Evolutionary conservation across 2,888 invertebrate genomes (phyloP), one percentile per base, ranked within the genome.

Genomic region (Muscina levida): DNA sequence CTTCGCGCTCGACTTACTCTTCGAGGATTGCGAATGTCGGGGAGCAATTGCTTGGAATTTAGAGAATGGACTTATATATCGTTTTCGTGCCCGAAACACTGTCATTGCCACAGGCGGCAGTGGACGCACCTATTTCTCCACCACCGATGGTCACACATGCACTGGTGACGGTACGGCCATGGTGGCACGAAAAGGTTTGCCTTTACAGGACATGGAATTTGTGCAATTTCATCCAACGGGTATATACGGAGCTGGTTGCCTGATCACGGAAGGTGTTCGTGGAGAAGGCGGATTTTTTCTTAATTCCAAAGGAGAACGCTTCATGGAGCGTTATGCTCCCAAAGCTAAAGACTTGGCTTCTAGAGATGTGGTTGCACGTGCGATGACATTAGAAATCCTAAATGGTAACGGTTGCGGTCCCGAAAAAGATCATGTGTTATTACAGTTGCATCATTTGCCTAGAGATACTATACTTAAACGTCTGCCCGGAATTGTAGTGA

Each of bases 211-310:
- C 91, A 94, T 99, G 93, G 99, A 99, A 92, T 99, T 99, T 89
- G 95, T 99, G 67, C 99, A 99, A 92, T 99, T 99, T 91, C 99
- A 99, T 90, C 99, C 99, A 0, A 99, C 99, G 67, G 97, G 96
- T 86, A 98, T 99, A 88, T 99, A 99, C 90, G 98, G 98, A 5
- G 98, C 98, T 67, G 99, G 99, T 1, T 98, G 98, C 88, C 92
- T 99, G 71, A 98, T 99, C 81, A 99, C 99, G 0, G 99, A 99
- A 91, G 99, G 97, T 0, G 97, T 96, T 86, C 94, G 99, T 77
- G 98, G 98, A 15, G 98, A 99, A 91, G 98, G 98, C 72, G 99
- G 99, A 10, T 98, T 95, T 91, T 93, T 99, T 26, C 93, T 99
- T 62, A 99, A 99, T 91, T 94, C 95, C n/a, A 95, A 98, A 90